Percentiles rank a stretch among this genome's conserved stretches.
Evolutionary conservation across 2,888 invertebrate genomes (phyloP).

Genomic region (Piscicola geometra): DNA sequence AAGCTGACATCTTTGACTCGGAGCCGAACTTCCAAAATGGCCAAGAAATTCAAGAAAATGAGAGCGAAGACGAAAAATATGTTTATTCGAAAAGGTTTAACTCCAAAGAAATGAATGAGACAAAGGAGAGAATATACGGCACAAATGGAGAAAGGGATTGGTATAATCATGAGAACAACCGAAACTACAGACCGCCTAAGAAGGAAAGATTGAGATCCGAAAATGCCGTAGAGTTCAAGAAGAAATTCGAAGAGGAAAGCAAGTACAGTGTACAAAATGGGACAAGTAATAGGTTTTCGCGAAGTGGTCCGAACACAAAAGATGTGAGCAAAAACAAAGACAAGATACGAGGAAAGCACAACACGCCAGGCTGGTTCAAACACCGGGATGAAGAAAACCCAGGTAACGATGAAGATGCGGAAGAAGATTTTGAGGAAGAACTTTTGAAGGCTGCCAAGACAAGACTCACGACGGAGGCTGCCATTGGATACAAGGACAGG

Average conservation of each 20-base stretch:
- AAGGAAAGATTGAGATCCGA: conserved; percentile 18
- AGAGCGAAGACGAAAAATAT: conserved; percentile 38
- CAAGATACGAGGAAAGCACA: conserved; percentile 31
- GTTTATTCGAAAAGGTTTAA: conserved; percentile 1
- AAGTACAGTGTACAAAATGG: background rate
- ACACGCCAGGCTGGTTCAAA: conserved; percentile 32
- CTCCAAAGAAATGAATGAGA: conserved; percentile 37
- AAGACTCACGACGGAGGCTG: conserved; percentile 36
- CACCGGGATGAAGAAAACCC: conserved; percentile 19
- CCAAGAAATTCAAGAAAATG: conserved; percentile 42
- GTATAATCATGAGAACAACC: conserved; percentile 42
- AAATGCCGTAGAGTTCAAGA: conserved; percentile 20
- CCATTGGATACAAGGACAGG: conserved; percentile 40
- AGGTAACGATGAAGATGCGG: background rate
- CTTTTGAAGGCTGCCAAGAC: conserved; percentile 26
- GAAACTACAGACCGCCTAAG: conserved; percentile 18
- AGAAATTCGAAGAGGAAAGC: conserved; percentile 8
- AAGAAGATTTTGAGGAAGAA: conserved; percentile 7
- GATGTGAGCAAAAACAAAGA: conserved; percentile 30
- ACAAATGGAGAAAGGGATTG: conserved; percentile 39
- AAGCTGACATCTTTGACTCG: conserved; percentile 3
- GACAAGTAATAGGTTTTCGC: background rate
- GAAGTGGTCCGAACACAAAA: conserved; percentile 30
- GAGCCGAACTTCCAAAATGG: conserved; percentile 32
- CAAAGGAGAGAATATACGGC: conserved; percentile 22